Evolutionary conservation across 2,113 vertebrate species (phyloP).

Genomic region (Ammodytes marinus): DNA sequence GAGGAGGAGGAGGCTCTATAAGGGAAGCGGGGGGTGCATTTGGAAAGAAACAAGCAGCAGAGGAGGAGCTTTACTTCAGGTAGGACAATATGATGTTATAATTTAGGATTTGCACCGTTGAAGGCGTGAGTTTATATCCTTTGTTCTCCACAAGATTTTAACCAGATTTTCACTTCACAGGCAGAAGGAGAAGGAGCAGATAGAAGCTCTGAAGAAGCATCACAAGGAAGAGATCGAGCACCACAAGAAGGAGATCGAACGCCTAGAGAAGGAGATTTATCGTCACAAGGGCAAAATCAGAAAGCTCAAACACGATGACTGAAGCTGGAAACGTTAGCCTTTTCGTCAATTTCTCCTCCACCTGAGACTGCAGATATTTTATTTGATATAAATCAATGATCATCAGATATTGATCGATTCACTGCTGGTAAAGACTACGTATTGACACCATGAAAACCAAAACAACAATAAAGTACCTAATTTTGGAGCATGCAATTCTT

Average conservation of each 20-base stretch:
- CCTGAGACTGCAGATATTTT: background rate
- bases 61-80: constrained; percentile 94
- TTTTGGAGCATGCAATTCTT: constrained; percentile 12
- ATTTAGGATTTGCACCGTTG: background rate
- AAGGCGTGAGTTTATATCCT: background rate
- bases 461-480: constrained; percentile 59
- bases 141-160: background rate
- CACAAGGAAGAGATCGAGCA: constrained; percentile 92
- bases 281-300: constrained; percentile 92
- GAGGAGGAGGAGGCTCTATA: constrained; percentile 87
- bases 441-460: background rate
- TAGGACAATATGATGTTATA: constrained; percentile 54
- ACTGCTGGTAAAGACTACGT: constrained; percentile 24
- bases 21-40: constrained; percentile 93
- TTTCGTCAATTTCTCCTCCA: background rate
- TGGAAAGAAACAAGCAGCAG: constrained; percentile 87
- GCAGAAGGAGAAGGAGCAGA: constrained; percentile 89
- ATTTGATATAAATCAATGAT: constrained; percentile 4
- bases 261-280: constrained; percentile 92
- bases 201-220: constrained; percentile 87
- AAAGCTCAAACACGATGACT: constrained; percentile 86
- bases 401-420: constrained; percentile 16
- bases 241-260: constrained; percentile 92
- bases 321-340: constrained; percentile 39
- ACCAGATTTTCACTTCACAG: constrained; percentile 71